These are phyloP conservation scores for Branchinecta lindahli DNA, from an alignment of 1,140 invertebrate species.

Conservation along the genomic window DNA sequence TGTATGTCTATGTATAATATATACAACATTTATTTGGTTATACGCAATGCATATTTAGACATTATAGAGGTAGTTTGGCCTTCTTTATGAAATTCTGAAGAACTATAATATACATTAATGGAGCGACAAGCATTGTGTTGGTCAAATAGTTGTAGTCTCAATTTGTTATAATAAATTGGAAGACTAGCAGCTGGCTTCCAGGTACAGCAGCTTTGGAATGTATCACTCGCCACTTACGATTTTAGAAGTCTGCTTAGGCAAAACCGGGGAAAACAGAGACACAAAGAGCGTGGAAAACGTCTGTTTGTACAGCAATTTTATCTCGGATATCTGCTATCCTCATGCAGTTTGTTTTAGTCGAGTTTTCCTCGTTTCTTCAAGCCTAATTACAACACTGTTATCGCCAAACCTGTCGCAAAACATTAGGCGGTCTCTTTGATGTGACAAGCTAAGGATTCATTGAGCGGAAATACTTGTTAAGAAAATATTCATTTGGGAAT, in stretches of 20 bases:
- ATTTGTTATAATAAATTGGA: neutral
- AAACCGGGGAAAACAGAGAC: neutral
- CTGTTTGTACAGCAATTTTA: neutral
- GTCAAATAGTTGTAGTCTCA: too few species aligned
- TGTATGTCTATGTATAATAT: too few species aligned
- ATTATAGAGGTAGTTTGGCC: too few species aligned
- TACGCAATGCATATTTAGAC: too few species aligned
- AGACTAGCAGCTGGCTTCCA: too few species aligned
- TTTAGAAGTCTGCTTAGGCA: neutral
- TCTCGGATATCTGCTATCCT: neutral
- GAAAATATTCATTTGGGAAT: neutral
- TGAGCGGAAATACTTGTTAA: neutral
- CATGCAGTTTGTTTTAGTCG: neutral
- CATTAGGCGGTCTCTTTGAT: neutral
- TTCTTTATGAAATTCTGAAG: too few species aligned
- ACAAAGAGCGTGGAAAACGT: neutral
- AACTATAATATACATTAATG: too few species aligned
- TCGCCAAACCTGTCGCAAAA: slow-evolving; percentile 2
- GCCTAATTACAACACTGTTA: slow-evolving; percentile 2
- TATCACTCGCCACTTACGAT: neutral
- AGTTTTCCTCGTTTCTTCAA: neutral
- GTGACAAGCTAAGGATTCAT: neutral
- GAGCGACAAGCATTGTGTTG: too few species aligned
- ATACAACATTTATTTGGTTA: too few species aligned
- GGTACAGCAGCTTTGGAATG: neutral